Evolutionary conservation across 2,113 vertebrate genomes (phyloP).

Genomic region (Gnathonemus longibarbis): DNA sequence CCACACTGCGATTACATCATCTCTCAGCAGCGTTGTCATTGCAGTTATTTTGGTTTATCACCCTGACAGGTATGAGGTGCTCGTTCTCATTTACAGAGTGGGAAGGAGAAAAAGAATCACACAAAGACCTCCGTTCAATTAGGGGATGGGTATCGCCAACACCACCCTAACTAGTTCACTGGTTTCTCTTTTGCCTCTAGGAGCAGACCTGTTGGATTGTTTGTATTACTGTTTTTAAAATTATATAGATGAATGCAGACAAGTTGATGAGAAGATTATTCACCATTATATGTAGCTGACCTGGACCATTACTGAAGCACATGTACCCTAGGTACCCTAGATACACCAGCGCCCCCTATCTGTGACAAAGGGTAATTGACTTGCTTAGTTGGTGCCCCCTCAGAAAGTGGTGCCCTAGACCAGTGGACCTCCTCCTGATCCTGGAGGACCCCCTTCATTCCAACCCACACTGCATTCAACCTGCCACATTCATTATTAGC

Average conservation of each 20-base stretch:
- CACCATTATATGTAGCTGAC: background rate
- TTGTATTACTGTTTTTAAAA: background rate
- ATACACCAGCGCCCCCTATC: background rate
- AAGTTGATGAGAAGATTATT: background rate
- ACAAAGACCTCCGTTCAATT: background rate
- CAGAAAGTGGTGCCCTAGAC: background rate
- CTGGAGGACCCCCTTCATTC: background rate
- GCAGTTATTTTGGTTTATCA: background rate
- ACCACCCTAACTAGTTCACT: background rate
- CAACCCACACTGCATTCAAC: background rate
- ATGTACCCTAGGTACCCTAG: background rate
- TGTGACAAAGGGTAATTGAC: background rate
- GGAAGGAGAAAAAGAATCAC: background rate
- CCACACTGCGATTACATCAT: background rate
- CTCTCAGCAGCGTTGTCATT: background rate
- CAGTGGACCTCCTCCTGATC: background rate
- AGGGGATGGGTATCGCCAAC: background rate
- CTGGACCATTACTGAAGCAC: background rate
- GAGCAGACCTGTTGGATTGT: background rate
- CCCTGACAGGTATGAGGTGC: background rate
- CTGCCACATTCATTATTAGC: background rate
- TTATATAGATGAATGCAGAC: background rate
- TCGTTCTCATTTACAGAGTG: background rate
- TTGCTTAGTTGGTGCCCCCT: background rate
- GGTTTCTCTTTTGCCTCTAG: background rate